phyloP scores from a whole-genome alignment of 1,140 invertebrate species.

The Hycleus phaleratus region DNA sequence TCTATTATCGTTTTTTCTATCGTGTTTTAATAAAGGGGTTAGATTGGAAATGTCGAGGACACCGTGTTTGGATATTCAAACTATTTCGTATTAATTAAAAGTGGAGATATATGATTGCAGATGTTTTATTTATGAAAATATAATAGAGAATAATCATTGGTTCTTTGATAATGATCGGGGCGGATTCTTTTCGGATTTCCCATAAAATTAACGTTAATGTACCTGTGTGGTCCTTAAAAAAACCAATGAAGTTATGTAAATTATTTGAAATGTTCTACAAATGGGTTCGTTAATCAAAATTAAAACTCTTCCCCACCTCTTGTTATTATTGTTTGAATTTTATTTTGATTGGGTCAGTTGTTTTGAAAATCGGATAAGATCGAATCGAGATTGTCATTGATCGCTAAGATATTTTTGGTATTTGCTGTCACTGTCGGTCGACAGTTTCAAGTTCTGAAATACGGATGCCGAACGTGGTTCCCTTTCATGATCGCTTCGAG shows the following conservation, averaged over 20 bases:
- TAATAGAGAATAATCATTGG: slow-evolving; percentile 4
- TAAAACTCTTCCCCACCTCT: slow-evolving; percentile 4
- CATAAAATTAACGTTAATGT: slow-evolving; percentile 16
- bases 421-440: slow-evolving; percentile 23
- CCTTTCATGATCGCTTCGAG: slow-evolving; percentile 13
- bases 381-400: slow-evolving; percentile 23
- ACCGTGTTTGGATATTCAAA: slow-evolving; percentile 5
- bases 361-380: slow-evolving; percentile 21
- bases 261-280: slow-evolving; percentile 8
- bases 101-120: slow-evolving; percentile 9
- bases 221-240: slow-evolving; percentile 16
- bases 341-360: slow-evolving; percentile 4
- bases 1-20: no score
- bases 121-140: slow-evolving; percentile 5
- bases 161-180: slow-evolving; percentile 11
- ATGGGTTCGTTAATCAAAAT: slow-evolving; percentile 22
- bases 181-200: slow-evolving; percentile 15
- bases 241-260: slow-evolving; percentile 21
- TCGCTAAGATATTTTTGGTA: slow-evolving; percentile 31
- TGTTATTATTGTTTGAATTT: neutral
- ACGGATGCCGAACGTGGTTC: slow-evolving; percentile 1
- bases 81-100: slow-evolving; percentile 13
- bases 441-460: slow-evolving; percentile 6
- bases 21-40: no score
- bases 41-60: slow-evolving; percentile 9